A percentile compares a stretch with the other conserved stretches of the same genome.
Evolutionary conservation across 1,140 invertebrate genomes (phyloP).

Genomic region (Lepidurus arcticus): DNA sequence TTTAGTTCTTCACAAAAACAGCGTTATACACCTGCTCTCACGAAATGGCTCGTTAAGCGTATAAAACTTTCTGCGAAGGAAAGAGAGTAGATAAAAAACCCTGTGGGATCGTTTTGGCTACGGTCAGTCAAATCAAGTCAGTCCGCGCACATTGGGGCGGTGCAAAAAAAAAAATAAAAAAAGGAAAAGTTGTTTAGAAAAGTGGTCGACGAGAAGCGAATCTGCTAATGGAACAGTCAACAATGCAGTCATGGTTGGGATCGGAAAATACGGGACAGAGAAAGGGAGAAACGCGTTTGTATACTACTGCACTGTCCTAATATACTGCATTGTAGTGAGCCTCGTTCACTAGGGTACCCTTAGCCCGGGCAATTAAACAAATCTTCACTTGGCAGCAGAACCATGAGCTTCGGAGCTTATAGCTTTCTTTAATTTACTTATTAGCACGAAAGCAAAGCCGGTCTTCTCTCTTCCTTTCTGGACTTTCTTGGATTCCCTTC

Average conservation of each 20-base stretch:
- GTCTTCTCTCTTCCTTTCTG: background rate
- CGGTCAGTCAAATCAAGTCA: background rate
- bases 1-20: background rate
- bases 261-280: slow-evolving; percentile 6
- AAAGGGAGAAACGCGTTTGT: background rate
- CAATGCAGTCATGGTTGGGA: background rate
- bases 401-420: background rate
- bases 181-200: slow-evolving; percentile 13
- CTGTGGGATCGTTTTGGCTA: background rate
- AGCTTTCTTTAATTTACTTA: slow-evolving; percentile 11
- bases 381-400: background rate
- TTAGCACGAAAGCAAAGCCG: background rate
- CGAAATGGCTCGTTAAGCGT: background rate
- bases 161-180: background rate
- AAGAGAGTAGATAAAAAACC: background rate
- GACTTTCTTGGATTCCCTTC: background rate
- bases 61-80: background rate
- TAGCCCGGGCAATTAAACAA: background rate
- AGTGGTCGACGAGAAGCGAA: background rate
- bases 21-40: background rate
- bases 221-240: slow-evolving; percentile 3
- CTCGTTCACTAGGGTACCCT: background rate
- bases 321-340: background rate
- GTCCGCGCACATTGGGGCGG: background rate
- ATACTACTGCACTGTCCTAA: too few species aligned